Evolutionary conservation across 2,113 vertebrate species (phyloP), one percentile per base, ranked within the genome.

Genomic region (Clupea harengus): DNA sequence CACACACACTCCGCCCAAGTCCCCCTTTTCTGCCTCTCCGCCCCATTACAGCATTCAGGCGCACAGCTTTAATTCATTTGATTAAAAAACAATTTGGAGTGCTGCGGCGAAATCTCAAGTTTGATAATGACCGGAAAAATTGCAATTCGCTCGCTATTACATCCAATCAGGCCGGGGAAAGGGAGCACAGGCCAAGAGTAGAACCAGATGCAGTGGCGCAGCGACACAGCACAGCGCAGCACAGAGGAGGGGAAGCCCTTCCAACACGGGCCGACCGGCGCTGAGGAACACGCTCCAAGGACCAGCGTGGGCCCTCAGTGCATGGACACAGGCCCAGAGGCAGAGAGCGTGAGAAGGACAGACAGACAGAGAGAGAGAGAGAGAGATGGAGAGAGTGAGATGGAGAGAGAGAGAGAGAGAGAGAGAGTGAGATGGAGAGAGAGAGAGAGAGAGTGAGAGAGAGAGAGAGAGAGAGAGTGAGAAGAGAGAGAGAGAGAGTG

Each of bases 51-150:
- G 52, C 52, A 85, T n/a, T 22, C 8, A 45, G 18, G 57, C 85
- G 82, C 83, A 85, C 84, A 88, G 81, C 84, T 87, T 89, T 87
- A 82, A 86, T 85, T 83, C 86, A 86, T 89, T 86, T 87, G 52
- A 87, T 87, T 81, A 85, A 86, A 84, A 86, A 87, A 88, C 47
- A 60, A 87, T 82, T 86, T 64, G 82, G 86, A 88, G 83, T n/a
- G 9, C 82, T 50, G 49, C 54, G 82, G 82, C 83, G 80, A 89
- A 90, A 90, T 88, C 87, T 86, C 82, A 60, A 85, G 82, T 89
- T 88, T 86, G 88, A 90, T 90, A 90, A 88, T 89, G 86, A 87
- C 84, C 82, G 87, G 90, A 87, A 89, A 89, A 87, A 88, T 83
- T 86, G 82, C 47, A 88, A 88, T 89, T 89, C 57, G 32, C 84